Evolutionary conservation across 2,888 invertebrate species (phyloP).

Genomic region (Platerodrilus igneus): DNA sequence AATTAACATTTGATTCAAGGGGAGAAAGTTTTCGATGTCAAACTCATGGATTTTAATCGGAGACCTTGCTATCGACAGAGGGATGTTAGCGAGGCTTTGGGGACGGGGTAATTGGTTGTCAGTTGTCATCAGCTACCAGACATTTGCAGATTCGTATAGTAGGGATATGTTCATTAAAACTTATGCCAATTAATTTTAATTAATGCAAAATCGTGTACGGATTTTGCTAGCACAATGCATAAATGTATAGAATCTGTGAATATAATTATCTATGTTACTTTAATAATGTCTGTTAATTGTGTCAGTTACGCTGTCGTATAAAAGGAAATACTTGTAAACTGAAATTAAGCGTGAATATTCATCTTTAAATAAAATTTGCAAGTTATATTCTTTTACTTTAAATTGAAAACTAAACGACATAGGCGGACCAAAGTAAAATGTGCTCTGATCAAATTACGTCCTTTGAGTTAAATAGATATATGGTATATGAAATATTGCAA

Average conservation of each 20-base stretch:
- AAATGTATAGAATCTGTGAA: conserved; percentile 21
- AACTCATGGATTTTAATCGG: conserved; percentile 28
- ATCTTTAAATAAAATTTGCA: too few relatives aligned
- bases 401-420: too few relatives aligned
- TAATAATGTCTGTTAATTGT: too few relatives aligned
- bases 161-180: conserved; percentile 45
- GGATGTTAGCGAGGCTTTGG: conserved; percentile 23
- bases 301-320: too few relatives aligned
- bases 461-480: too few relatives aligned
- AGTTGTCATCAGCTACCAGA: conserved; percentile 36
- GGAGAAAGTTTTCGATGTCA: conserved; percentile 29
- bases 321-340: too few relatives aligned
- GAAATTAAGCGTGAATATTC: too few relatives aligned
- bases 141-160: conserved; percentile 30
- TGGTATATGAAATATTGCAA: too few relatives aligned
- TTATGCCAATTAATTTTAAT: conserved; percentile 47
- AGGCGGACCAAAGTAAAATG: too few relatives aligned
- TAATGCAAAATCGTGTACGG: conserved; percentile 33
- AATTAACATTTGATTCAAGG: conserved; percentile 25
- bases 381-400: too few relatives aligned
- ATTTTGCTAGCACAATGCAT: conserved; percentile 22
- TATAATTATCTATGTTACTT: conserved; percentile 20
- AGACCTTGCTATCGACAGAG: conserved; percentile 36
- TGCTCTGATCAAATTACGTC: too few relatives aligned
- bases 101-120: conserved; percentile 42